Percentiles rank a stretch among this genome's conserved stretches.
Evolutionary conservation across 2,888 invertebrate genomes (phyloP).

Genomic region (Drosophila flavopinicola): DNA sequence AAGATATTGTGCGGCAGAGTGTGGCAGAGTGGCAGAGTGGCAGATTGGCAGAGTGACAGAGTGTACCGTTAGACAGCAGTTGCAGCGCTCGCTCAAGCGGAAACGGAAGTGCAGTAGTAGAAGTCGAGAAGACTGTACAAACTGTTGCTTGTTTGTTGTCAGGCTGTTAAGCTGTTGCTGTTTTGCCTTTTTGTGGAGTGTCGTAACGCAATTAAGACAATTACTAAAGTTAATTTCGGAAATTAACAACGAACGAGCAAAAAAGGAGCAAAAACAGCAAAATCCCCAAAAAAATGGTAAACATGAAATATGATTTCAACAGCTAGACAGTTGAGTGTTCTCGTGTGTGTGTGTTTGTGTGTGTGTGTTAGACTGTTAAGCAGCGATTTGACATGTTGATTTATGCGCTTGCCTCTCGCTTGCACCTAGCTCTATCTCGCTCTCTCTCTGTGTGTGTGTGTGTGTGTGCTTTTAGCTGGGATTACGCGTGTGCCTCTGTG

Average conservation of each 20-base stretch:
- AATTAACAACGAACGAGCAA: constrained; percentile 40
- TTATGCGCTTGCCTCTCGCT: constrained; percentile 63
- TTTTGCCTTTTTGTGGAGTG: constrained; percentile 23
- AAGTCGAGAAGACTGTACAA: constrained; percentile 50
- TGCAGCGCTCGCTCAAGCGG: constrained; percentile 51
- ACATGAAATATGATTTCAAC: constrained; percentile 53
- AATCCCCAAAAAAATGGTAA: constrained; percentile 57
- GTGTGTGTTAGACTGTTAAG: constrained; percentile 57
- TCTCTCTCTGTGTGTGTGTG: constrained; percentile 2
- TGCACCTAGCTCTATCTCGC: not conserved
- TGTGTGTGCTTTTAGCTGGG: constrained; percentile 38
- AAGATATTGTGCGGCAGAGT: constrained; percentile 39
- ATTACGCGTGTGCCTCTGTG: constrained; percentile 56
- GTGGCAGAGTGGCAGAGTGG: constrained; percentile 13
- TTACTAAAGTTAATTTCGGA: constrained; percentile 56
- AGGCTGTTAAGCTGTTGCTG: constrained; percentile 6
- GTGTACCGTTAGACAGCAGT: constrained; percentile 15
- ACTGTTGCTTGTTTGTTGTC: constrained; percentile 76
- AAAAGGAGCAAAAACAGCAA: constrained; percentile 13
- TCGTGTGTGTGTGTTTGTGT: constrained; percentile 11
- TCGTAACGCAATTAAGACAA: constrained; percentile 63
- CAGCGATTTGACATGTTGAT: constrained; percentile 79
- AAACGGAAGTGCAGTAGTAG: constrained; percentile 72
- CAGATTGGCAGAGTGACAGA: not conserved
- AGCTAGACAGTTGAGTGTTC: constrained; percentile 9